Evolutionary conservation across 2,797 vertebrate genomes (phyloP).

Genomic region (Octomys mimax): DNA sequence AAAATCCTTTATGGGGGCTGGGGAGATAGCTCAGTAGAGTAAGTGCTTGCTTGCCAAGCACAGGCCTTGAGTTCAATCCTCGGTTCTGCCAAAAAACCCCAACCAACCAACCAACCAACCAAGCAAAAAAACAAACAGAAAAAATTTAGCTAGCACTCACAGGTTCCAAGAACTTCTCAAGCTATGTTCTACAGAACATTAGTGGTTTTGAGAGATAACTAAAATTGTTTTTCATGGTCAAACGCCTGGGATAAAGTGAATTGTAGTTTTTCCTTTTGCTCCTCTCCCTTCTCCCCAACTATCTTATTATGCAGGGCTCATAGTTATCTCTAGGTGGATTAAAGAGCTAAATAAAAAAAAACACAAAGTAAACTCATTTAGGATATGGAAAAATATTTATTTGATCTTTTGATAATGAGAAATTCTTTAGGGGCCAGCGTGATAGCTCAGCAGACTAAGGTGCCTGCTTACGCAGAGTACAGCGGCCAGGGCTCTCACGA

Average conservation of each 20-base stretch:
- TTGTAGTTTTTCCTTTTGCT: not conserved
- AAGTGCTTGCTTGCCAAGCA: too few relatives aligned
- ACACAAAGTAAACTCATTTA: slow-evolving; percentile 40
- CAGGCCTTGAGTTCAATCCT: too few relatives aligned
- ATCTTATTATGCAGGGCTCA: not conserved
- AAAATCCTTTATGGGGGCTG: too few relatives aligned
- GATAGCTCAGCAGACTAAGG: too few relatives aligned
- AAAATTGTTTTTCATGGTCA: not conserved
- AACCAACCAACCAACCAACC: too few relatives aligned
- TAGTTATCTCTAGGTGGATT: not conserved
- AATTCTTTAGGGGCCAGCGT: not conserved
- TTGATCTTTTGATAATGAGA: not conserved
- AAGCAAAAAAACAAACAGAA: too few relatives aligned
- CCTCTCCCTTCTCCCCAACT: accelerated
- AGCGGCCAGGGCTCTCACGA: too few relatives aligned
- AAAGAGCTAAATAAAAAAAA: slow-evolving; percentile 25
- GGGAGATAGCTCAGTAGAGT: too few relatives aligned
- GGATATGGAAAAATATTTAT: not conserved
- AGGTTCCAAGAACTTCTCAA: slow-evolving; percentile 10
- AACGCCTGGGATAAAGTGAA: not conserved
- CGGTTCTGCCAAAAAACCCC: too few relatives aligned
- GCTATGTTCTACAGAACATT: not conserved
- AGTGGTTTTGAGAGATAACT: not conserved
- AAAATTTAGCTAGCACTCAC: slow-evolving; percentile 18
- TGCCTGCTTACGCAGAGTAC: too few relatives aligned